phyloP scores from a whole-genome alignment of 1,140 invertebrate species.

The Dryas iulia region DNA sequence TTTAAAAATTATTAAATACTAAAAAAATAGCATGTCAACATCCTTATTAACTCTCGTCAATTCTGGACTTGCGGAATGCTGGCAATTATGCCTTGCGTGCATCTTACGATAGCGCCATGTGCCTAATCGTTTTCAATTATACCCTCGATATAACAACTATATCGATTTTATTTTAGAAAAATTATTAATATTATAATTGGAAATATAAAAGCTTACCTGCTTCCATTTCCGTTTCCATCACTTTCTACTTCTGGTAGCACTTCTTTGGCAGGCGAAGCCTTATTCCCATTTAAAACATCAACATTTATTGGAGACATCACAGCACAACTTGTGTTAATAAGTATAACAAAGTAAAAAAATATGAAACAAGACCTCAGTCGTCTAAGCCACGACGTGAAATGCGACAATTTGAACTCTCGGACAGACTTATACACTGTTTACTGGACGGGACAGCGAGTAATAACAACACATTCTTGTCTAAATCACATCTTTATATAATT shows the following conservation, averaged over 20 bases:
- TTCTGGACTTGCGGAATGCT: not conserved
- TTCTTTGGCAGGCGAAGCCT: conserved; percentile 48
- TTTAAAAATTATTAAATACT: no score
- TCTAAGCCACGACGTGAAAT: conserved; percentile 62
- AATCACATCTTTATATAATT: conserved; percentile 26
- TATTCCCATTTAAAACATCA: conserved; percentile 49
- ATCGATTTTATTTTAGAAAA: no score
- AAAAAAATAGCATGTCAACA: no score
- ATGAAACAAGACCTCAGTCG: conserved; percentile 41
- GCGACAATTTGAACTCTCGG: conserved; percentile 38
- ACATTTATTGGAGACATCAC: conserved; percentile 70
- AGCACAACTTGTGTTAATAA: conserved; percentile 36
- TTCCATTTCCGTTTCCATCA: conserved; percentile 50
- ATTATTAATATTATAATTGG: no score
- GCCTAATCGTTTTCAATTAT: conserved; percentile 11
- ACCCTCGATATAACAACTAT: no score
- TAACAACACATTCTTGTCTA: conserved; percentile 13
- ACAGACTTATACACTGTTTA: conserved; percentile 50
- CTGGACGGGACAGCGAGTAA: conserved; percentile 1
- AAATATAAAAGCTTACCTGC: not conserved
- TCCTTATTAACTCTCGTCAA: conserved; percentile 41
- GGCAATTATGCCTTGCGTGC: conserved; percentile 1
- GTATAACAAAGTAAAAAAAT: conserved; percentile 35
- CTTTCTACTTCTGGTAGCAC: conserved; percentile 61
- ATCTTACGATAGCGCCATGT: not conserved